phyloP scores from a whole-genome alignment of 2,113 vertebrate species.

The Odontophorus gujanensis region DNA sequence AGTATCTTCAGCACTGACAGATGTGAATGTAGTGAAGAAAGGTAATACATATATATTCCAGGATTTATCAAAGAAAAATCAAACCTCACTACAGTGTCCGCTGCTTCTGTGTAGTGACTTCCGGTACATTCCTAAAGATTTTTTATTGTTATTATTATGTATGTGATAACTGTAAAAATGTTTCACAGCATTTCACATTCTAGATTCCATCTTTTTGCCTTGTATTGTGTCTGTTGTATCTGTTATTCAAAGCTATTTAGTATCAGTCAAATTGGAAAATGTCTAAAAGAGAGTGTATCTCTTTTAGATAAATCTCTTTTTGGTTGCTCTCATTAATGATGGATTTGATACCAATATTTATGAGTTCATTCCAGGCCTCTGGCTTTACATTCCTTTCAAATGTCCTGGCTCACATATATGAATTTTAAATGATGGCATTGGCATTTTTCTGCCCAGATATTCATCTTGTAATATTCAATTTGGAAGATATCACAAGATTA shows the following conservation, averaged over 20 bases:
- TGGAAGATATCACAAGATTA: background rate
- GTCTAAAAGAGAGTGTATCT: background rate
- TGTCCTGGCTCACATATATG: background rate
- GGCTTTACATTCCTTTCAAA: background rate
- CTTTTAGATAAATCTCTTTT: background rate
- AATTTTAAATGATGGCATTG: accelerated
- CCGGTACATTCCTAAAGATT: background rate
- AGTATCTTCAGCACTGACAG: background rate
- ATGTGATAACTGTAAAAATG: background rate
- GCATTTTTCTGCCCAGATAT: background rate
- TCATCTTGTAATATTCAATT: background rate
- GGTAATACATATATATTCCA: background rate
- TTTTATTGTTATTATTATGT: background rate
- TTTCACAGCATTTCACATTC: background rate
- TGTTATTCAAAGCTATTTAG: background rate
- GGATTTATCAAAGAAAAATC: background rate
- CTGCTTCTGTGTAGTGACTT: background rate
- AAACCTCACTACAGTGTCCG: background rate
- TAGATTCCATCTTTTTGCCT: background rate
- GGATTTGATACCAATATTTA: background rate
- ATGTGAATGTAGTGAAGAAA: background rate
- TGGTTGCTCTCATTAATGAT: background rate
- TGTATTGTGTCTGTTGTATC: background rate
- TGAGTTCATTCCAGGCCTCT: background rate
- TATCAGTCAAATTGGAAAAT: background rate